Percentiles rank a stretch among this genome's conserved stretches.
Conservation (phyloP, 2,113 vertebrate species). For the Cyprinodon variegatus region DNA sequence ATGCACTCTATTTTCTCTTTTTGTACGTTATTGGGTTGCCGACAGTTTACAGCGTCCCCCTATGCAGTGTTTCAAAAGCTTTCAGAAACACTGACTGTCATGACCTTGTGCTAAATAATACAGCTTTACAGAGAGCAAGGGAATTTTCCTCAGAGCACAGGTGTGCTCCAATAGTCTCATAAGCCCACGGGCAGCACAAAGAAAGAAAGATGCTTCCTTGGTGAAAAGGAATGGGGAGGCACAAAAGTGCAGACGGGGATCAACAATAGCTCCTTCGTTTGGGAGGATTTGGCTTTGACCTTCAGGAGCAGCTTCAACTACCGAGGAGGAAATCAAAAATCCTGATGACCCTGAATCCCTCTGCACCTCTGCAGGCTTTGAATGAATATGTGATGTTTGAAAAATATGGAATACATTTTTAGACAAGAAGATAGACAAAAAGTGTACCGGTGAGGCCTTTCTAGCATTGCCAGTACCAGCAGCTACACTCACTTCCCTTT, state of each 20-base stretch:
- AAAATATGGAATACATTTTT: constrained; percentile 59
- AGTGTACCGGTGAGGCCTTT: constrained; percentile 51
- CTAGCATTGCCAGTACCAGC: constrained; percentile 56
- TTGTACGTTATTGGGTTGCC: constrained; percentile 46
- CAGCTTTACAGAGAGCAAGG: constrained; percentile 71
- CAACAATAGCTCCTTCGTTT: constrained; percentile 72
- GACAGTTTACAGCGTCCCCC: constrained; percentile 66
- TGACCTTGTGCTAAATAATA: constrained; percentile 77
- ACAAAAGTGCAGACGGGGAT: constrained; percentile 61
- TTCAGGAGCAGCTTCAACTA: constrained; percentile 69
- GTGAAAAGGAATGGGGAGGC: constrained; percentile 71
- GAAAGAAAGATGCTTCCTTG: constrained; percentile 66
- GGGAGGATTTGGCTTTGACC: constrained; percentile 73
- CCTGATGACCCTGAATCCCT: constrained; percentile 67
- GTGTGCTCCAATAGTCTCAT: constrained; percentile 76
- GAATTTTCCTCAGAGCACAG: constrained; percentile 74
- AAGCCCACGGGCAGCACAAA: constrained; percentile 70
- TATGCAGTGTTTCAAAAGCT: constrained; percentile 68
- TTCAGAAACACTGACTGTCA: constrained; percentile 68
- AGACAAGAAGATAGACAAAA: constrained; percentile 41
- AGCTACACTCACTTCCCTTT: constrained; percentile 32
- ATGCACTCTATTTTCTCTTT: constrained; percentile 32
- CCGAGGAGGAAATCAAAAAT: constrained; percentile 64
- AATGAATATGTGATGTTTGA: constrained; percentile 55
- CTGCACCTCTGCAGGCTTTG: constrained; percentile 16